A percentile compares a stretch with the other conserved stretches of the same genome.
Conservation (phyloP, 1,140 invertebrate genomes). For the Hesperophylax magnus region DNA sequence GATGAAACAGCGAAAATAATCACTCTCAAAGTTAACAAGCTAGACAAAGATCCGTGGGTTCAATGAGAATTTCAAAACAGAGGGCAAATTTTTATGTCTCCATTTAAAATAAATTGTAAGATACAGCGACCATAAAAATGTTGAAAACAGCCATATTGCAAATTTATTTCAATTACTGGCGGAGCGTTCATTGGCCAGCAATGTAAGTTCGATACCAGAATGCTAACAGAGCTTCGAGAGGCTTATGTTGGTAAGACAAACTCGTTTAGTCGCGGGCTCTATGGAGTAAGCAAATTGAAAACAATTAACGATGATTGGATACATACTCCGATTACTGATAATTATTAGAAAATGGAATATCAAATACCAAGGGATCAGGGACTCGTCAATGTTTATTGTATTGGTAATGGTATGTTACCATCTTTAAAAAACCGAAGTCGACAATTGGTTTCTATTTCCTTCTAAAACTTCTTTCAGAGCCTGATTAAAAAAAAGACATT, state of each 20-base stretch:
- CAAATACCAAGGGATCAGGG: too few relatives aligned
- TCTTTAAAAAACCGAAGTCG: too few relatives aligned
- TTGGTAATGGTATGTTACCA: too few relatives aligned
- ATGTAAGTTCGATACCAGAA: constrained; percentile 26
- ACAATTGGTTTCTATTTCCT: too few relatives aligned
- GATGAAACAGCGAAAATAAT: too few relatives aligned
- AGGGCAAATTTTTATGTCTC: too few relatives aligned
- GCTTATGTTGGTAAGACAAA: background rate
- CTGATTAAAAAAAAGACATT: too few relatives aligned
- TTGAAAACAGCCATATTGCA: background rate
- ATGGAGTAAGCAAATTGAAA: background rate
- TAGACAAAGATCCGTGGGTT: background rate
- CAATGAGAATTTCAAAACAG: background rate
- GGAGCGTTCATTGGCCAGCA: constrained; percentile 31
- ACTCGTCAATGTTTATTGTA: too few relatives aligned
- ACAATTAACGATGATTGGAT: constrained; percentile 2
- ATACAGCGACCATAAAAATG: constrained; percentile 14
- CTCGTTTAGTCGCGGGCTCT: background rate
- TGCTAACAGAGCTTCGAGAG: constrained; percentile 22
- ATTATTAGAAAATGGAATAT: background rate
- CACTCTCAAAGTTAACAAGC: too few relatives aligned
- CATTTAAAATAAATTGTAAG: constrained; percentile 2
- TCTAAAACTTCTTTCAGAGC: too few relatives aligned
- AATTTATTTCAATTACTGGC: constrained; percentile 33
- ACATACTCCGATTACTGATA: background rate